Evolutionary conservation across 2,888 invertebrate genomes (phyloP).

Genomic region (Platycnemis pennipes): DNA sequence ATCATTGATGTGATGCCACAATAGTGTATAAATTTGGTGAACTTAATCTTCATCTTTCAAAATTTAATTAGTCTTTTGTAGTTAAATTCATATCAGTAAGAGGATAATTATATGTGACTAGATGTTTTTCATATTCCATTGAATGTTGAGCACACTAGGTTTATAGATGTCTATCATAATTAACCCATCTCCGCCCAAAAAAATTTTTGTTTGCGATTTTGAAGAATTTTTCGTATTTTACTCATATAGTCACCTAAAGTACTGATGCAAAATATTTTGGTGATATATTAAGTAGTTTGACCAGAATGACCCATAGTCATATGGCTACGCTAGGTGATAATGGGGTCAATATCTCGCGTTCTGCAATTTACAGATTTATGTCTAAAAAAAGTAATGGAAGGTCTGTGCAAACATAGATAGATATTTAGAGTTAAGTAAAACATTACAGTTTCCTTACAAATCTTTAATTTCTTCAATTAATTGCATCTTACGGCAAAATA

Average conservation of each 20-base stretch:
- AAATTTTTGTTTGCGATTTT: neutral
- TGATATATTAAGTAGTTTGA: neutral
- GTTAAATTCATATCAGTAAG: too few relatives aligned
- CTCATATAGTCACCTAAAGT: neutral
- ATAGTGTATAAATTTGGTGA: too few relatives aligned
- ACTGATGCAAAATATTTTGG: neutral
- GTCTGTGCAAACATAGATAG: neutral
- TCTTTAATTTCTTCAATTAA: too few relatives aligned
- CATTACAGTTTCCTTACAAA: too few relatives aligned
- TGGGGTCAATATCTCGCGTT: neutral
- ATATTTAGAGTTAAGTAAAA: neutral
- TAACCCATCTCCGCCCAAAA: neutral
- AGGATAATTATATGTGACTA: too few relatives aligned
- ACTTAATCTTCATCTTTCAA: too few relatives aligned
- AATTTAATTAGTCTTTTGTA: too few relatives aligned
- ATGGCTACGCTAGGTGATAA: neutral
- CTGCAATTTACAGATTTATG: neutral
- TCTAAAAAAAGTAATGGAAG: neutral
- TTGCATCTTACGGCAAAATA: too few relatives aligned
- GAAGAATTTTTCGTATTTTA: neutral
- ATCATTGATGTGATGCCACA: too few relatives aligned
- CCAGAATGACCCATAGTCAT: neutral
- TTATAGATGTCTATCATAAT: too few relatives aligned
- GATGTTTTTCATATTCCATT: too few relatives aligned
- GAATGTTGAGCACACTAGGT: too few relatives aligned